Evolutionary conservation across 2,888 invertebrate genomes (phyloP), one percentile per base, ranked within the genome.

Genomic region (Pyrocoelia pectoralis): DNA sequence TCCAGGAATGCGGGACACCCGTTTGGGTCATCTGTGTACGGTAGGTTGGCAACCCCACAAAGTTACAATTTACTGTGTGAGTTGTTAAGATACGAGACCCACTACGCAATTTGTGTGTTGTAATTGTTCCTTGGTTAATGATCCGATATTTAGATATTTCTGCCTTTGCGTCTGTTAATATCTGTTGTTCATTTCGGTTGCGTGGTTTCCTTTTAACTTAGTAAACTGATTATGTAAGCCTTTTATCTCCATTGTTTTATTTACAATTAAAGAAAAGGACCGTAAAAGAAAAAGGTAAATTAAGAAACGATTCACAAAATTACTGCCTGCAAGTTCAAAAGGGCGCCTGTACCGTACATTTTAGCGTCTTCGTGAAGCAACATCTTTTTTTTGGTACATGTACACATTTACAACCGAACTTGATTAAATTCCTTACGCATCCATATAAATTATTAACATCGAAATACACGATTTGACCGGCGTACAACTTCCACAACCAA

Each of bases 111-210:
- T 68, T 68, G 68, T 66, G 65, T 68, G 57, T 65, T 63, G 65
- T 68, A 68, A 68, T 68, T 68, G 68, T 68, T 66, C 66, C 65
- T 66, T 66, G 66, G 63, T 68, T 66, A 68, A 68, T 68, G 68
- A 68, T 68, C 68, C 68, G 68, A 68, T 68, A 60, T 60, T 62
- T 62, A 65, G 67, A 67, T 67, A 67, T 62, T 65, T 65, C 60
- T 65, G 64, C 64, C 60, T 65, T 64, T 60, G 60, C 64, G 51
- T 60, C 64, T 65, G 64, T 54, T 65, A 65, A 65, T 65, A 65
- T 60, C 60, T 65, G 64, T 65, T 65, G 64, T 65, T 65, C 64
- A 60, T 65, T 65, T 65, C 56, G 59, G 64, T 63, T 58, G 58
- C 63, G 49, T 63, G 59, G 54, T 59, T 63, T 59, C 63, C 63